Evolutionary conservation across 2,797 vertebrate genomes (phyloP).

Genomic region (Megalops cyprinoides): DNA sequence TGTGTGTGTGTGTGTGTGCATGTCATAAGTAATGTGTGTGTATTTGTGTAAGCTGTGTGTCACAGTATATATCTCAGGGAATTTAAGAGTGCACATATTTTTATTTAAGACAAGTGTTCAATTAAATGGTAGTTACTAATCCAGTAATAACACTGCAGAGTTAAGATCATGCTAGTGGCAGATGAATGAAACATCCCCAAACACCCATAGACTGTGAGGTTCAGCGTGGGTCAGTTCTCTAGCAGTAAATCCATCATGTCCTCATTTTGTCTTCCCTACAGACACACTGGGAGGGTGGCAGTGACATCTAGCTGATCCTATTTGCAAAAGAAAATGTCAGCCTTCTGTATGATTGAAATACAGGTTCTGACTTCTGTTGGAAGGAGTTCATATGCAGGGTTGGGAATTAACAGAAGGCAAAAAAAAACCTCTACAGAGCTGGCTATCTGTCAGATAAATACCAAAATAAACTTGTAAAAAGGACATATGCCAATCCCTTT

Average conservation of each 20-base stretch:
- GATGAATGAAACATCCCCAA: neutral
- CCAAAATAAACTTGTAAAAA: neutral
- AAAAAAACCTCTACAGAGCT: neutral
- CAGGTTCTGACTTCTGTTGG: slow-evolving; percentile 33
- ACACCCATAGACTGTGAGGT: neutral
- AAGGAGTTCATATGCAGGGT: neutral
- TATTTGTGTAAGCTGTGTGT: no score
- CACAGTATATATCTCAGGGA: no score
- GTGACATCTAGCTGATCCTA: slow-evolving; percentile 42
- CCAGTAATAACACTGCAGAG: neutral
- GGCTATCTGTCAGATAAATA: neutral
- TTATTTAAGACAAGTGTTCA: neutral
- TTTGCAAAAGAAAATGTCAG: slow-evolving; percentile 54
- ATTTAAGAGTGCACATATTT: no score
- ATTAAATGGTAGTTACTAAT: neutral
- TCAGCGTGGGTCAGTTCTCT: neutral
- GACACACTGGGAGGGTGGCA: slow-evolving; percentile 18
- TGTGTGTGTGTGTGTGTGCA: no score
- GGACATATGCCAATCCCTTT: neutral
- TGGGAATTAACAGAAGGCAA: neutral
- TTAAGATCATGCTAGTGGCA: neutral
- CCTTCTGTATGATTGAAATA: slow-evolving; percentile 37
- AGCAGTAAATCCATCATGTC: neutral
- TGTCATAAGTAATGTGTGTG: no score
- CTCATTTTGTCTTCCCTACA: slow-evolving; percentile 33